Percentiles rank a stretch among this genome's conserved stretches.
Evolutionary conservation across 2,113 vertebrate genomes (phyloP).

Genomic region (Platichthys stellatus): DNA sequence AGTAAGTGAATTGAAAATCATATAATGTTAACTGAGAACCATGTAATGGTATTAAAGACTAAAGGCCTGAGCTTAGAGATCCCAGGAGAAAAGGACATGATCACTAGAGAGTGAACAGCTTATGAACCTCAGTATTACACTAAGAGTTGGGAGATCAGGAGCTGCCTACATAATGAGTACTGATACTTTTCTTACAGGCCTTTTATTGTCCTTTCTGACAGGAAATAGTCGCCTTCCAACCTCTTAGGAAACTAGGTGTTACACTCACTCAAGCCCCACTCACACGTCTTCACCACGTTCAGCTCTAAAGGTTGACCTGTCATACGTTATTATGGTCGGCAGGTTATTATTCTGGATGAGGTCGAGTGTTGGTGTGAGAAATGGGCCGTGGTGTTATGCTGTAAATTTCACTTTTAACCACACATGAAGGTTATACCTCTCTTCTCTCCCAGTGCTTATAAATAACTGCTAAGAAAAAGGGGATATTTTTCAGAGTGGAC

Average conservation of each 20-base stretch:
- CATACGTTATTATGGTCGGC: too few species aligned
- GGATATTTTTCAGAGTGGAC: conserved; percentile 38
- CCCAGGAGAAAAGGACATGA: not conserved
- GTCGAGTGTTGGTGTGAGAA: too few species aligned
- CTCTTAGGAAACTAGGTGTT: not conserved
- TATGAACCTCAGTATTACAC: not conserved
- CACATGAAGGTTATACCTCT: not conserved
- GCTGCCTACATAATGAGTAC: too few species aligned
- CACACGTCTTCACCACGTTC: not conserved
- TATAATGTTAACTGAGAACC: not conserved
- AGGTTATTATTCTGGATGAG: too few species aligned
- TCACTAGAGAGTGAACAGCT: not conserved
- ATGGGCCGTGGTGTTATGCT: not conserved
- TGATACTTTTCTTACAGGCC: too few species aligned
- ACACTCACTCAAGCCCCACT: not conserved
- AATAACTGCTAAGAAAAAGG: conserved; percentile 6
- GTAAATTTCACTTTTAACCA: not conserved
- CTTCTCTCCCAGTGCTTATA: conserved; percentile 4
- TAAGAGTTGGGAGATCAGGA: not conserved
- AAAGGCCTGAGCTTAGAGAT: not conserved
- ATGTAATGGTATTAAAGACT: not conserved
- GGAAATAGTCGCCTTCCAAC: not conserved
- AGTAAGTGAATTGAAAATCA: not conserved
- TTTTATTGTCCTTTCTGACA: too few species aligned
- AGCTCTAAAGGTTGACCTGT: not conserved